Evolutionary conservation across 23 tunicate genomes (phyloP), one percentile per base, ranked within the genome.

Genomic region (Ciona savignyi): DNA sequence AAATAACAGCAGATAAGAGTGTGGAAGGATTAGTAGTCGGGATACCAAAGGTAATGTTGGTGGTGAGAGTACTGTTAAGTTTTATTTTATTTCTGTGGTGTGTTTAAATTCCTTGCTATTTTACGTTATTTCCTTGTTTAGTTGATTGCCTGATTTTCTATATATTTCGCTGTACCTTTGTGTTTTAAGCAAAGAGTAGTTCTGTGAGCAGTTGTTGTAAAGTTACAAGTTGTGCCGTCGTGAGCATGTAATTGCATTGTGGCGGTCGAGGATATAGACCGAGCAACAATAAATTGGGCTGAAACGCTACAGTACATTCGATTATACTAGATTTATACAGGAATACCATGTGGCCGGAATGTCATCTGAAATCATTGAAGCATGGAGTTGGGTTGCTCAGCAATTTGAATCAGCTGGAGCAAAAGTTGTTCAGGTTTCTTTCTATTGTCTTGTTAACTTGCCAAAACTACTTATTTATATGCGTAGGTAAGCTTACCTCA

Each of bases 331-430:
- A 42, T 42, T 42, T 42, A 30, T 68, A 21, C 70, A 82, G 89
- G 82, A 83, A 83, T 83, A 83, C 67, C 73, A 83, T 42, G 89
- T 80, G 22, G 82, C 81, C 2, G 78, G 51, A 4, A 23, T 83
- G 25, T 77, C 73, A 1, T 65, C 51, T 1, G 91, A 85, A 3
- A 69, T 91, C 19, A 3, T 80, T 27, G 77, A 84, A 4, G 62
- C 76, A 0, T 91, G 97, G 97, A 60, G 51, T 22, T 42, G 85
- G 70, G 75, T 83, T 27, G 87, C 84, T 25, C 91, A 80, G 34
- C 35, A 71, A 63, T 76, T 91, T 66, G 68, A 66, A 30, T 71
- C 80, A 67, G 91, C 91, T 76, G 97, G 97, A 23, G 97, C 97
- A 30, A 77, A 73, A 60, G 87, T 91, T 28, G 80, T 67, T 19